phyloP scores from a whole-genome alignment of 2,797 vertebrate species.

The Clamator glandarius region DNA sequence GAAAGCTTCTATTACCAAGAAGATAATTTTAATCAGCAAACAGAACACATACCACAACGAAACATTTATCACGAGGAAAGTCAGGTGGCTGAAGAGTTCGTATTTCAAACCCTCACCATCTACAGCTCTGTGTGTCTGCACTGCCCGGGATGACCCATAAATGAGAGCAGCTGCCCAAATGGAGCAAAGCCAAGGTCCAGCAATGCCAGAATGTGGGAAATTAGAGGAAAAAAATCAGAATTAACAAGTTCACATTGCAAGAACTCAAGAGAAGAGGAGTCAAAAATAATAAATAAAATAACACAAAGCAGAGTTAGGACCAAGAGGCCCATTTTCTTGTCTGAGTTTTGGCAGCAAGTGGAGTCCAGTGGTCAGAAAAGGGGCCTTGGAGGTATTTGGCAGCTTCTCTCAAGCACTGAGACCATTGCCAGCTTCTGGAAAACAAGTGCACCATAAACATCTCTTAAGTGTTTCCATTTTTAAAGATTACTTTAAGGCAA shows the following conservation, averaged over 20 bases:
- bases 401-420: not conserved
- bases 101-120: not conserved
- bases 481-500: not conserved
- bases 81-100: not conserved
- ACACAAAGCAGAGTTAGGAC: not conserved
- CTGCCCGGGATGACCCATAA: not conserved
- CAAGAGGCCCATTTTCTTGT: not conserved
- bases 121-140: not conserved
- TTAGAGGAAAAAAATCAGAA: not conserved
- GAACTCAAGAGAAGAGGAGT: not conserved
- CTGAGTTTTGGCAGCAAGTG: not conserved
- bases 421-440: not conserved
- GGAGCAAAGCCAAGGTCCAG: not conserved
- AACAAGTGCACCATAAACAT: not conserved
- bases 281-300: not conserved
- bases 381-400: not conserved
- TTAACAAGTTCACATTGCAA: not conserved
- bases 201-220: not conserved
- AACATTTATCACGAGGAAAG: not conserved
- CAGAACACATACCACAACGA: not conserved
- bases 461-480: not conserved
- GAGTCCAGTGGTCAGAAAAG: not conserved
- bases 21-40: constrained; percentile 27
- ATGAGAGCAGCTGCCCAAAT: accelerated
- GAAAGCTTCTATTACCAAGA: not conserved